Conservation (phyloP, 2,113 vertebrate species). For the Centropus unirufus region DNA sequence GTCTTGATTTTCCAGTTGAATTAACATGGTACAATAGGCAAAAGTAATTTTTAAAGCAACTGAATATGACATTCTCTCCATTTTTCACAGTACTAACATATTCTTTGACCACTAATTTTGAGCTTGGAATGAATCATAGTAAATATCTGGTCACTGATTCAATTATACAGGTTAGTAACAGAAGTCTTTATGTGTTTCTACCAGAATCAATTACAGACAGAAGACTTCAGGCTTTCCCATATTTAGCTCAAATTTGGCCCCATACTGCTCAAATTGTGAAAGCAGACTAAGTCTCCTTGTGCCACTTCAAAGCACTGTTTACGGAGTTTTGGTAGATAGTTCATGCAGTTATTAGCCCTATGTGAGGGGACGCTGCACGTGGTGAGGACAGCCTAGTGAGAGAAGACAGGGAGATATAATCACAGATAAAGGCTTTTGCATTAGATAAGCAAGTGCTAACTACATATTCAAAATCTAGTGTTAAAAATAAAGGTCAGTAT, state of each 20-base stretch:
- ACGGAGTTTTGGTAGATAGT: background rate
- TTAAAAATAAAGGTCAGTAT: background rate
- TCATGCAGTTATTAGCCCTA: background rate
- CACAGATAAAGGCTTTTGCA: background rate
- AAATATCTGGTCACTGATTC: background rate
- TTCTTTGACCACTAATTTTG: background rate
- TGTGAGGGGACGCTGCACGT: background rate
- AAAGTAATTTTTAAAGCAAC: background rate
- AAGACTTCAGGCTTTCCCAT: background rate
- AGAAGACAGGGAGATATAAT: background rate
- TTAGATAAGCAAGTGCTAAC: background rate
- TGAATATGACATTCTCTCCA: background rate
- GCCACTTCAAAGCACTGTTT: background rate
- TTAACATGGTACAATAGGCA: background rate
- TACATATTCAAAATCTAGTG: background rate
- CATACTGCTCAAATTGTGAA: background rate
- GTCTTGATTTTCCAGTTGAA: background rate
- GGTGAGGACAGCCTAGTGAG: background rate
- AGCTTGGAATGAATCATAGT: background rate
- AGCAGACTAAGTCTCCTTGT: background rate
- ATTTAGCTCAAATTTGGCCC: background rate
- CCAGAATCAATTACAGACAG: background rate
- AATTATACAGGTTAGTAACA: background rate
- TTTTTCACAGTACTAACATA: background rate
- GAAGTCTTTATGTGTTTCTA: background rate